These are phyloP conservation scores for Sebastolobus altivelis DNA, from an alignment of 2,797 vertebrate genomes.

Conservation along the genomic window DNA sequence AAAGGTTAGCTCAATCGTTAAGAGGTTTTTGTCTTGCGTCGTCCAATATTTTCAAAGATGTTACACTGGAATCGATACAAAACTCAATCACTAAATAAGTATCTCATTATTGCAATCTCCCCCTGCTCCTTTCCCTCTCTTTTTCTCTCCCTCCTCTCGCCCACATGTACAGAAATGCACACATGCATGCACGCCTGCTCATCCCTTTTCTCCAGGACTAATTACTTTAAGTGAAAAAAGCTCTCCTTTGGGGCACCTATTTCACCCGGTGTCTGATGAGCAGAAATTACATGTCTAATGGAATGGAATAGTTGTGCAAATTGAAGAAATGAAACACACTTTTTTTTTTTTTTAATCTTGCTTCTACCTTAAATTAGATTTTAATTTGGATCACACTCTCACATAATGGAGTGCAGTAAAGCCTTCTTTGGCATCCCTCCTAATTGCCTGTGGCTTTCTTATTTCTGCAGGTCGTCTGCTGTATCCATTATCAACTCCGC, in stretches of 20 bases:
- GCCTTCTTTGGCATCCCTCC: slow-evolving; percentile 60
- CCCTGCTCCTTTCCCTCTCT: not conserved
- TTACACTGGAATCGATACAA: slow-evolving; percentile 34
- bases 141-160: slow-evolving; percentile 14
- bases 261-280: slow-evolving; percentile 88
- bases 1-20: slow-evolving; percentile 16
- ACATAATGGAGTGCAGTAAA: slow-evolving; percentile 72
- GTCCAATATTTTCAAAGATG: slow-evolving; percentile 10
- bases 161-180: slow-evolving; percentile 42
- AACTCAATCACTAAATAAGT: slow-evolving; percentile 34
- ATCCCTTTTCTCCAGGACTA: slow-evolving; percentile 79
- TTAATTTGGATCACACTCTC: slow-evolving; percentile 78
- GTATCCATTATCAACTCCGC: slow-evolving; percentile 68
- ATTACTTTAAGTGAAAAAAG: slow-evolving; percentile 86
- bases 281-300: slow-evolving; percentile 92
- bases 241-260: slow-evolving; percentile 84
- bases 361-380: slow-evolving; percentile 80
- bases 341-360: slow-evolving; percentile 56
- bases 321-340: slow-evolving; percentile 78
- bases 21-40: not conserved
- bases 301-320: slow-evolving; percentile 84
- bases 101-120: slow-evolving; percentile 14
- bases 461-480: slow-evolving; percentile 59
- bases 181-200: slow-evolving; percentile 58
- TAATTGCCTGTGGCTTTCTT: slow-evolving; percentile 73